phyloP scores from a whole-genome alignment of 2,797 vertebrate species.

The Gadopsis bispinosus region DNA sequence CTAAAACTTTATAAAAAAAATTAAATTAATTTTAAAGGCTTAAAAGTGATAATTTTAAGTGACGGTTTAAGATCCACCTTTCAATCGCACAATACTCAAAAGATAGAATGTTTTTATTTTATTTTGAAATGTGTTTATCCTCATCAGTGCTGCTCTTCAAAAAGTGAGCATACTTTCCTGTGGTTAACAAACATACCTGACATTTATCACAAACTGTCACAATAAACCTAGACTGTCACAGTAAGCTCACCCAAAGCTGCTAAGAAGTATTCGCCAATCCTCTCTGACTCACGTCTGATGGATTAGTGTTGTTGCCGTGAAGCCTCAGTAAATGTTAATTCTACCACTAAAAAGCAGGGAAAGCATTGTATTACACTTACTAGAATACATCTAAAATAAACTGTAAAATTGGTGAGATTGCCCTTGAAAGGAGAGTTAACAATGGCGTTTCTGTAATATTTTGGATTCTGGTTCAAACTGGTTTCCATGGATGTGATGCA shows the following conservation, averaged over 20 bases:
- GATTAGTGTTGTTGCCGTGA: conserved; percentile 29
- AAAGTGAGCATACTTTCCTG: conserved; percentile 1
- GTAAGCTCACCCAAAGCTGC: conserved; percentile 41
- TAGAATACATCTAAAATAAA: conserved; percentile 3
- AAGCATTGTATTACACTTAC: too few species aligned
- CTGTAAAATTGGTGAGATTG: not conserved
- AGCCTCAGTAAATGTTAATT: conserved; percentile 15
- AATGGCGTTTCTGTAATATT: conserved; percentile 10
- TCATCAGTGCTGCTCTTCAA: not conserved
- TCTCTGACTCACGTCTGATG: conserved; percentile 43
- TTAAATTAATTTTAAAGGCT: not conserved
- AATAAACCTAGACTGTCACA: conserved; percentile 36
- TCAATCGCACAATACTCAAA: not conserved
- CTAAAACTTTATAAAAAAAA: not conserved
- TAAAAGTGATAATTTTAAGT: not conserved
- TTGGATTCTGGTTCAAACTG: conserved; percentile 45
- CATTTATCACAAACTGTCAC: conserved; percentile 40
- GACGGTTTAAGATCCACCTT: not conserved
- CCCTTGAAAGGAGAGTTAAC: not conserved
- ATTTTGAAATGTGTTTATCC: not conserved
- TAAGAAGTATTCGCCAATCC: conserved; percentile 38
- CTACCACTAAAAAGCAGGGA: not conserved
- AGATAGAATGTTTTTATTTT: not conserved
- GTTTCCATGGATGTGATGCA: conserved; percentile 55
- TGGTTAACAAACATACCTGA: conserved; percentile 42